Percentiles rank a stretch among this genome's conserved stretches.
phyloP scores from a whole-genome alignment of 1,140 invertebrate species.

The Drosophila melanica region DNA sequence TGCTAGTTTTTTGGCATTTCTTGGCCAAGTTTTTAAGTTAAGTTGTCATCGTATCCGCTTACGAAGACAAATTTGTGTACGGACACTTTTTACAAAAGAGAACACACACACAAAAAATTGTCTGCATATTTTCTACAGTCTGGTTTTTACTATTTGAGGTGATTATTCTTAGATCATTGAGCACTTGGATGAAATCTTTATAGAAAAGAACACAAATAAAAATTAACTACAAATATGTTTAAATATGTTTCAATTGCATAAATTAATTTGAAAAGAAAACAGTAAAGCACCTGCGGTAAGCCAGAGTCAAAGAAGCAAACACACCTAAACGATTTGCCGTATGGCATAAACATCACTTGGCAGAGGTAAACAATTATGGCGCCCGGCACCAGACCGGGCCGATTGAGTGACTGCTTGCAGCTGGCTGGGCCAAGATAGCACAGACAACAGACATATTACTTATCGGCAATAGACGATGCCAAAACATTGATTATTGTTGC shows the following conservation, averaged over 20 bases:
- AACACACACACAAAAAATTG: constrained; percentile 18
- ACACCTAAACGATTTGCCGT: constrained; percentile 32
- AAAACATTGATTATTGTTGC: constrained; percentile 77
- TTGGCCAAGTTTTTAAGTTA: constrained; percentile 48
- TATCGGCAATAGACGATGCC: constrained; percentile 65
- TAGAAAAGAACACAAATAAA: too few relatives aligned
- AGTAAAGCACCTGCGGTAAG: constrained; percentile 1
- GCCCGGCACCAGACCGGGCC: constrained; percentile 39
- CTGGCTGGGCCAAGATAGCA: constrained; percentile 52
- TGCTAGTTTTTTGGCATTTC: constrained; percentile 30
- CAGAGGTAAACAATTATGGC: constrained; percentile 67
- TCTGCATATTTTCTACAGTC: constrained; percentile 15
- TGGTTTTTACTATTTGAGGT: background rate
- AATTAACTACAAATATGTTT: too few relatives aligned
- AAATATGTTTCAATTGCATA: too few relatives aligned
- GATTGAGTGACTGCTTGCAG: constrained; percentile 5
- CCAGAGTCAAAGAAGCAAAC: constrained; percentile 8
- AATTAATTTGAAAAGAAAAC: background rate
- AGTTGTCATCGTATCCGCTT: constrained; percentile 64
- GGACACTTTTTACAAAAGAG: constrained; percentile 6
- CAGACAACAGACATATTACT: constrained; percentile 61
- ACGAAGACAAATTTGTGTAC: constrained; percentile 61
- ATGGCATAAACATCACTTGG: constrained; percentile 32
- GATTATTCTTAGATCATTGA: background rate
- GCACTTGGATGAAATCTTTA: background rate